Evolutionary conservation across 1,140 invertebrate genomes (phyloP).

Genomic region (Bombus terrestris): DNA sequence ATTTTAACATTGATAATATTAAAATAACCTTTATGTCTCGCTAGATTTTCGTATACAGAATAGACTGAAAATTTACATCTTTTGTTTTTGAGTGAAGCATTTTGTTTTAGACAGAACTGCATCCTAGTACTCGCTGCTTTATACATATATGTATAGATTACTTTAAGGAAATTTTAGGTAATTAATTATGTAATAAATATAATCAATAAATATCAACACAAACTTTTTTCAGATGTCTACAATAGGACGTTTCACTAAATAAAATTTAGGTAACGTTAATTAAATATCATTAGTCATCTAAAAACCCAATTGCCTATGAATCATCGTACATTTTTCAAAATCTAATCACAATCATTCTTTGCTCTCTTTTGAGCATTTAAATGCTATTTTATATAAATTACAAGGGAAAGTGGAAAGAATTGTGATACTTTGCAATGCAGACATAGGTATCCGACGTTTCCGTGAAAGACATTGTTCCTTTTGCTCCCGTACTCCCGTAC

Average conservation of each 20-base stretch:
- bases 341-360: background rate
- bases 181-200: background rate
- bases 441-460: constrained; percentile 9
- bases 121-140: constrained; percentile 1
- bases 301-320: background rate
- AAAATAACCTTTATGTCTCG: background rate
- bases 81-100: constrained; percentile 12
- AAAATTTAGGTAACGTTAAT: background rate
- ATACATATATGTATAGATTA: background rate
- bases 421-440: background rate
- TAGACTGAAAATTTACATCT: background rate
- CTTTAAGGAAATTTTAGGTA: background rate
- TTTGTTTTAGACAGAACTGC: constrained; percentile 20
- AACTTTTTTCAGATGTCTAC: background rate
- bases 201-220: background rate
- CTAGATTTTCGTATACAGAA: background rate
- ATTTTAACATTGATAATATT: constrained; percentile 19
- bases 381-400: background rate
- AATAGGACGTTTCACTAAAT: background rate
- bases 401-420: constrained; percentile 27
- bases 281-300: background rate
- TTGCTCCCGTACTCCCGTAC: constrained; percentile 20
- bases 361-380: background rate
- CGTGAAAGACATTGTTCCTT: constrained; percentile 34
- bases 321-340: background rate